These are phyloP conservation scores for Scolopax bukidnonensis DNA, from an alignment of 2,797 vertebrate species.

Conservation along the genomic window DNA sequence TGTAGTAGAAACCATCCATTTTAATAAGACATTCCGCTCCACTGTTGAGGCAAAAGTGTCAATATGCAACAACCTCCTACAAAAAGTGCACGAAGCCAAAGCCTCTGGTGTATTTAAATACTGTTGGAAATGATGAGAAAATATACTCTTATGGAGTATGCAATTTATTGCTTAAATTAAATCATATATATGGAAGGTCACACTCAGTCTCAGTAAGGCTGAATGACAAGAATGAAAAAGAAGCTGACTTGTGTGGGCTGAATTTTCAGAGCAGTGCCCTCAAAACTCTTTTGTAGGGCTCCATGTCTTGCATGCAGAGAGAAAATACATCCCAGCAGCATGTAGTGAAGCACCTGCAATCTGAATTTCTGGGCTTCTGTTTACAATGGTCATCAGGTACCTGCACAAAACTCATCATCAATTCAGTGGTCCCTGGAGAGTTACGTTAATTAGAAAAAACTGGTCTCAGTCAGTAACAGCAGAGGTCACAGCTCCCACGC, in stretches of 20 bases:
- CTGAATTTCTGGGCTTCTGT: background rate
- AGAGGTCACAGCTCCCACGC: background rate
- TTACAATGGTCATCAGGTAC: slow-evolving; percentile 18
- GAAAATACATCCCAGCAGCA: background rate
- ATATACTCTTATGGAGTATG: background rate
- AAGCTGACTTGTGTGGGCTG: background rate
- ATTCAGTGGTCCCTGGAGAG: background rate
- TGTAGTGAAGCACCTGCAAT: background rate
- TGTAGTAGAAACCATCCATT: slow-evolving; percentile 7
- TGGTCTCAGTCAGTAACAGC: background rate
- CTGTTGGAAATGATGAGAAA: background rate
- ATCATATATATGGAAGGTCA: background rate
- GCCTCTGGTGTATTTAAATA: slow-evolving; percentile 7
- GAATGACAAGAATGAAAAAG: background rate
- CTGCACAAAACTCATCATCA: slow-evolving; percentile 1
- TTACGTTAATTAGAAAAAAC: background rate
- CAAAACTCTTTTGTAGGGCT: background rate
- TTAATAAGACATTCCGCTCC: slow-evolving; percentile 18
- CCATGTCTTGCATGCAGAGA: background rate
- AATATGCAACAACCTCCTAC: background rate
- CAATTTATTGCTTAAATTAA: background rate
- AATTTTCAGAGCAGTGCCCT: background rate
- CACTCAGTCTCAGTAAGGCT: background rate
- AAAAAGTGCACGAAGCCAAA: background rate
- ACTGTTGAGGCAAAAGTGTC: background rate